phyloP scores from a whole-genome alignment of 2,888 invertebrate genomes.

The Meteorus colon region DNA sequence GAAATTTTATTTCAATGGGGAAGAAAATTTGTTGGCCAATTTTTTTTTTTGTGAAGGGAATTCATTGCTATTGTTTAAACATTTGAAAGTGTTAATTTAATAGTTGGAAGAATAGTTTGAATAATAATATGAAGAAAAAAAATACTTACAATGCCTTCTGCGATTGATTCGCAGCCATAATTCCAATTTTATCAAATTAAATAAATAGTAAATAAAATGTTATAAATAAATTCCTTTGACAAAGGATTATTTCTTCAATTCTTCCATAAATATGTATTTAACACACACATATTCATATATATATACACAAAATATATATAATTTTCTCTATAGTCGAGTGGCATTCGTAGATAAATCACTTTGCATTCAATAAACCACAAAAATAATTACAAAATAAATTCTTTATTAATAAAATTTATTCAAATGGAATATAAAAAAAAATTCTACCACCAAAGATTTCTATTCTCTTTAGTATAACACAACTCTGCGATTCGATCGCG shows the following conservation, averaged over 20 bases:
- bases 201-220: background rate
- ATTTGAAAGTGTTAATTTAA: too few relatives aligned
- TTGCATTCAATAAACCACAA: background rate
- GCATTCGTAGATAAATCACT: slow-evolving; percentile 34
- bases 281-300: background rate
- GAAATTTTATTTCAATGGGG: too few relatives aligned
- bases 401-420: too few relatives aligned
- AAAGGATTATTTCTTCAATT: background rate
- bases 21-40: too few relatives aligned
- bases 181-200: slow-evolving; percentile 28
- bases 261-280: background rate
- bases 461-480: too few relatives aligned
- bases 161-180: slow-evolving; percentile 59
- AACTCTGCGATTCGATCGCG: too few relatives aligned
- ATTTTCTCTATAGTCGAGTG: slow-evolving; percentile 28
- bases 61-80: too few relatives aligned
- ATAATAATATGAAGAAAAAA: background rate
- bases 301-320: background rate
- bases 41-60: too few relatives aligned
- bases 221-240: background rate
- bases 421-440: too few relatives aligned
- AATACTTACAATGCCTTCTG: slow-evolving; percentile 62
- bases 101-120: too few relatives aligned
- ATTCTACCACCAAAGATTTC: too few relatives aligned
- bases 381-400: too few relatives aligned